phyloP scores from a whole-genome alignment of 1,140 invertebrate species.

The Dryas iulia region DNA sequence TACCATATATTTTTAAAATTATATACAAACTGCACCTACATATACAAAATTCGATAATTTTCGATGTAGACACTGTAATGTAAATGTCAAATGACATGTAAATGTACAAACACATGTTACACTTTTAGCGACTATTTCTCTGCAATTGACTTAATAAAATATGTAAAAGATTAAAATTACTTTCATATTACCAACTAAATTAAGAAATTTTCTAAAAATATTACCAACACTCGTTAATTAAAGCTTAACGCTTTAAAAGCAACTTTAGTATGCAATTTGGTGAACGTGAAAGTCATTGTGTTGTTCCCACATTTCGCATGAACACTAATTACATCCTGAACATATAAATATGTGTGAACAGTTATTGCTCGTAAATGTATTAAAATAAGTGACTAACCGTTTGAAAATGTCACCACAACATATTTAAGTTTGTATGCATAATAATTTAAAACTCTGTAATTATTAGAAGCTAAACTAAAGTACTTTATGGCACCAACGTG shows the following conservation, averaged over 20 bases:
- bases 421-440: background rate
- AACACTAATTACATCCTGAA: slow-evolving; percentile 42
- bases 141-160: too few relatives aligned
- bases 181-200: background rate
- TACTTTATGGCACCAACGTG: too few relatives aligned
- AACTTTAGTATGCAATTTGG: background rate
- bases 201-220: background rate
- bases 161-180: too few relatives aligned
- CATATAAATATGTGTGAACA: slow-evolving; percentile 51
- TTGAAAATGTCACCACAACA: slow-evolving; percentile 26
- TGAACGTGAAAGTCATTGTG: background rate
- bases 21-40: too few relatives aligned
- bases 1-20: too few relatives aligned
- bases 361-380: slow-evolving; percentile 45
- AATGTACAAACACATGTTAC: too few relatives aligned
- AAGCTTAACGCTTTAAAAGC: background rate
- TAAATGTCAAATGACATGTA: too few relatives aligned
- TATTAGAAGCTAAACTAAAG: too few relatives aligned
- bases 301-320: slow-evolving; percentile 6
- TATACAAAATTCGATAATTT: too few relatives aligned
- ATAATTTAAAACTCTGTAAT: too few relatives aligned
- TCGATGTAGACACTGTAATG: too few relatives aligned
- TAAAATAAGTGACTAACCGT: slow-evolving; percentile 14
- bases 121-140: too few relatives aligned
- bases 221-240: background rate